Percentiles rank a stretch among this genome's conserved stretches.
Conservation (phyloP, 2,113 vertebrate species). For the Fulmarus glacialis region DNA sequence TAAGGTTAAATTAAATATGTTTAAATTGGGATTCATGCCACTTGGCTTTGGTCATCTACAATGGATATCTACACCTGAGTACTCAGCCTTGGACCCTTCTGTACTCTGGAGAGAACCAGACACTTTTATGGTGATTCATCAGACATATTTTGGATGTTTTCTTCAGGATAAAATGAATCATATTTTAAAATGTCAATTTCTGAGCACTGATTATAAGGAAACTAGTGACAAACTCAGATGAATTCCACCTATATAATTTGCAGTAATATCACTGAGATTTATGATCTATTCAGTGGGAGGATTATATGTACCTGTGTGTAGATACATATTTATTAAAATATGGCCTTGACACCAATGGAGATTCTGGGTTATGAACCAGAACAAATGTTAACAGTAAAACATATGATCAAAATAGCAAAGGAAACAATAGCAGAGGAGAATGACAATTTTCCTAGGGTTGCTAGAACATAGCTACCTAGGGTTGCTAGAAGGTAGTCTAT, state of each 20-base stretch:
- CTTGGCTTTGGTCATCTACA: neutral
- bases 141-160: neutral
- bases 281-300: neutral
- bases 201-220: neutral
- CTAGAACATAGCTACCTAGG: too few relatives aligned
- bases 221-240: neutral
- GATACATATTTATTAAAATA: neutral
- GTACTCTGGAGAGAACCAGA: neutral
- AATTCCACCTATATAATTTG: neutral
- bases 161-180: neutral
- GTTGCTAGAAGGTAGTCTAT: neutral
- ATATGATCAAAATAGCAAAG: neutral
- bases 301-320: neutral
- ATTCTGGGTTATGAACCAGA: neutral
- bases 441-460: neutral
- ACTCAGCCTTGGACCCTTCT: neutral
- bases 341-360: neutral
- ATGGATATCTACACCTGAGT: neutral
- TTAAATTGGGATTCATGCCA: neutral
- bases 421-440: neutral
- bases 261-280: neutral
- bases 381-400: neutral
- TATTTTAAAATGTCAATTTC: neutral
- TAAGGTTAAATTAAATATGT: neutral
- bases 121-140: conserved; percentile 1